phyloP scores from a whole-genome alignment of 30 jellyfish, hydroid and myxozoan genomes.

The Chironex yamaguchii region DNA sequence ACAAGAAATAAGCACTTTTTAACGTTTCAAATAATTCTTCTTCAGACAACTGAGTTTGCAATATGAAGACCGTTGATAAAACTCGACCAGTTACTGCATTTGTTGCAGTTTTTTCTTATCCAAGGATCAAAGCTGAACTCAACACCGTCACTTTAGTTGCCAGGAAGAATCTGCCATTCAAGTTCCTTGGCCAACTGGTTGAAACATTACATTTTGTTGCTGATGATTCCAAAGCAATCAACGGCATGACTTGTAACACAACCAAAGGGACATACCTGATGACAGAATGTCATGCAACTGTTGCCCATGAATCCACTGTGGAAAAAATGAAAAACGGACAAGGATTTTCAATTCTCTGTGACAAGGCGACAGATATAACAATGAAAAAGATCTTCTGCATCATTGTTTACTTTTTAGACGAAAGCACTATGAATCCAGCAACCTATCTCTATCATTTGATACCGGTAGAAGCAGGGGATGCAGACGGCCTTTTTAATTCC shows the following conservation, averaged over 20 bases:
- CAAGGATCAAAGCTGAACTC: constrained; percentile 30
- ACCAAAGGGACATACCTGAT: constrained; percentile 31
- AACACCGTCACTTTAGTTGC: constrained; percentile 38
- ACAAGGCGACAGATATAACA: constrained; percentile 49
- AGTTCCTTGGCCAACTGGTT: constrained; percentile 13
- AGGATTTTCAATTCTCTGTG: constrained; percentile 56
- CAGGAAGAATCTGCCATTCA: constrained; percentile 4
- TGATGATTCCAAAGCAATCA: constrained; percentile 13
- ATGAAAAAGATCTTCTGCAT: constrained; percentile 21
- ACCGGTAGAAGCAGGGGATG: constrained; percentile 34
- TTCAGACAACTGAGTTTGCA: too few species aligned
- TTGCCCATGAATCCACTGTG: constrained; percentile 4
- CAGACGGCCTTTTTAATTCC: constrained; percentile 17
- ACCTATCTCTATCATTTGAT: constrained; percentile 25
- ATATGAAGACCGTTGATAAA: not conserved
- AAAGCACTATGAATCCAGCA: not conserved
- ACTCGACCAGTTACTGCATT: not conserved
- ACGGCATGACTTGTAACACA: constrained; percentile 12
- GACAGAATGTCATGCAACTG: constrained; percentile 33
- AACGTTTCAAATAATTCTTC: too few species aligned
- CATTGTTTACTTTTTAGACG: not conserved
- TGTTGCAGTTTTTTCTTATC: not conserved
- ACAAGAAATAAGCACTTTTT: too few species aligned
- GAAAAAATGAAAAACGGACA: constrained; percentile 23
- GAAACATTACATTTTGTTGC: constrained; percentile 31